Evolutionary conservation across 2,888 invertebrate species (phyloP), one percentile per base, ranked within the genome.

Genomic region (Hypena proboscidalis): DNA sequence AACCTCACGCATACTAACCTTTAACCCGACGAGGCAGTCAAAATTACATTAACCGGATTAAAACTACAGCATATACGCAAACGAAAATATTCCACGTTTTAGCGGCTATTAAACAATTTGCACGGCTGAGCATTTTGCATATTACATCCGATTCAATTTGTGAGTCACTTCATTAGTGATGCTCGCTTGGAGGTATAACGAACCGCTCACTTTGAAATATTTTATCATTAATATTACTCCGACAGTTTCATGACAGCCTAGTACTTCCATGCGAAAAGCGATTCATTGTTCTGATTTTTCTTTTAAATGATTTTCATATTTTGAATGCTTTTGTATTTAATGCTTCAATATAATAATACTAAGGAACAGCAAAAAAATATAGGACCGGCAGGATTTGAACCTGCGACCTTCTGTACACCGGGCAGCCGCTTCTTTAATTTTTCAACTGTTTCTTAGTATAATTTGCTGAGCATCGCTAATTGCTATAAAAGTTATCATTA

Each of bases 131-230:
- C 43, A 50, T 59, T 53, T 53, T 59, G 37, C 59, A 59, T 59
- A 42, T 47, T 44, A 57, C 41, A 50, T 57, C 41, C 26, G 32
- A 57, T 56, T 57, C 39, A 57, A 59, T 59, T 57, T 53, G 31
- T 30, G 33, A 50, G 46, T 59, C 53, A 59, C 57, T 59, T 59
- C 59, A 59, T 59, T 59, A 59, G 59, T 57, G 46, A 54, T 37
- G 59, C 59, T 39, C 46, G 59, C 49, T 49, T 44, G 44, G 36
- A 46, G 20, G 27, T 37, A 53, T 35, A 59, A 57, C 50, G 57
- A 59, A 54, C 26, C 13, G 41, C 35, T 53, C 40, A 26, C 52
- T 48, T 25, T 35, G 27, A 43, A 59, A 47, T 37, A 32, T 46
- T 59, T 57, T 13, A 59, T 34, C 10, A 33, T 27, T 46, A 29